phyloP scores from a whole-genome alignment of 1,140 invertebrate species.

The Apocrypta bakeri region DNA sequence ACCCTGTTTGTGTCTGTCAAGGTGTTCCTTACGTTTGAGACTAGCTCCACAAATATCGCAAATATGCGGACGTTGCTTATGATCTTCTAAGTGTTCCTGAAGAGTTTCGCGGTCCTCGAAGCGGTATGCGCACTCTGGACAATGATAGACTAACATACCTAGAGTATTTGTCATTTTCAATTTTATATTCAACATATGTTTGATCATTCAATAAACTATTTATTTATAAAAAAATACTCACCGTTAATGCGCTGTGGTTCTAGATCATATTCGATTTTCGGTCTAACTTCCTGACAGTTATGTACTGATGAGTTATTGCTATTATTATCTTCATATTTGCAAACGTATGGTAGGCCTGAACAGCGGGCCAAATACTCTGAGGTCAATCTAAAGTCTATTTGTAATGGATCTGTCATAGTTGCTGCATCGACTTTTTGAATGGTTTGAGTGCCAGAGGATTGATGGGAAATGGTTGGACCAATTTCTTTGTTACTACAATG shows the following conservation, averaged over 20 bases:
- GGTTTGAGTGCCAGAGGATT: constrained; percentile 66
- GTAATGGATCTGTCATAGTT: constrained; percentile 75
- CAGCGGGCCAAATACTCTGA: constrained; percentile 71
- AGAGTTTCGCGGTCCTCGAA: constrained; percentile 69
- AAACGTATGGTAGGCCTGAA: constrained; percentile 67
- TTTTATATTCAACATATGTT: neutral
- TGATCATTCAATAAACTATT: neutral
- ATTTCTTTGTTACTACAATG: constrained; percentile 67
- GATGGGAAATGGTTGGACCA: constrained; percentile 61
- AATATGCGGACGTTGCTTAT: constrained; percentile 70
- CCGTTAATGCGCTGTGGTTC: constrained; percentile 69
- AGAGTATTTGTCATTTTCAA: constrained; percentile 16
- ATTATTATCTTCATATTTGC: constrained; percentile 67
- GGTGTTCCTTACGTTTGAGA: constrained; percentile 74
- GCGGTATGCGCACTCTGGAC: constrained; percentile 71
- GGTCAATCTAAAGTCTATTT: constrained; percentile 70
- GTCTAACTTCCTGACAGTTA: constrained; percentile 61
- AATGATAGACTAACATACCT: constrained; percentile 70
- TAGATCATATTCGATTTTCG: constrained; percentile 68
- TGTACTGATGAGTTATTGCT: constrained; percentile 62
- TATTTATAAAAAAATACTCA: constrained; percentile 45
- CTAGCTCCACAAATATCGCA: constrained; percentile 76
- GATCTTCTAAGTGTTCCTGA: constrained; percentile 70
- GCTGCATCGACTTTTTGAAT: constrained; percentile 74
- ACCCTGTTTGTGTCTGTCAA: constrained; percentile 74